Conservation (phyloP, 1,140 invertebrate species). For the Orchestia grillus region DNA sequence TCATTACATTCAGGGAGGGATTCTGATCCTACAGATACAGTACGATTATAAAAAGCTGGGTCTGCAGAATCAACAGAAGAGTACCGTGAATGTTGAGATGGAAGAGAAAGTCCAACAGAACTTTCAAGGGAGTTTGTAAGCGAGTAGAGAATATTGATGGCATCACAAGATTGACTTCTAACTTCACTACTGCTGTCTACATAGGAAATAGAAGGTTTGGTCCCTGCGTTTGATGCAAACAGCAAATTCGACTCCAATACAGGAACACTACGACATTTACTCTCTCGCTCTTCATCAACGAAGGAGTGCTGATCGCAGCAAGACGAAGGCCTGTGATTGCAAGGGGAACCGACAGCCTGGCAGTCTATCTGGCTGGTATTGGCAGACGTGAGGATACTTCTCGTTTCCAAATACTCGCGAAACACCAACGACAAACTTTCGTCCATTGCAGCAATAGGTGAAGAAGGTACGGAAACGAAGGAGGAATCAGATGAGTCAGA, state of each 20-base stretch:
- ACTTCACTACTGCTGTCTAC: neutral
- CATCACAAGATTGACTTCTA: conserved; percentile 40
- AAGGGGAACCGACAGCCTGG: neutral
- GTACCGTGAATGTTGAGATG: neutral
- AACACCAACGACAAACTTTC: conserved; percentile 30
- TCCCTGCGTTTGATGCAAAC: neutral
- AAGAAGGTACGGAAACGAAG: neutral
- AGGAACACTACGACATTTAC: conserved; percentile 39
- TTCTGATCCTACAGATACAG: neutral
- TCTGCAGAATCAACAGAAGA: conserved; percentile 30
- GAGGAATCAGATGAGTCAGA: conserved; percentile 24
- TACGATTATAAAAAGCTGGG: neutral
- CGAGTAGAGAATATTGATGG: conserved; percentile 29
- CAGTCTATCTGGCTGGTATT: neutral
- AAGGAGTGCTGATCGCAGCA: neutral
- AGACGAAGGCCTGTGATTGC: conserved; percentile 6
- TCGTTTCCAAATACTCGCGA: conserved; percentile 41
- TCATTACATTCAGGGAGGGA: neutral
- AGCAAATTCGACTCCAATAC: conserved; percentile 7
- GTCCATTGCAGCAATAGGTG: conserved; percentile 10
- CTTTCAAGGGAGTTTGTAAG: neutral
- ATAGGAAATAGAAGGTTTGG: neutral
- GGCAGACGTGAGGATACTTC: conserved; percentile 26
- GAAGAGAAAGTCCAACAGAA: neutral
- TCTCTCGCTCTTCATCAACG: neutral